A percentile compares a stretch with the other conserved stretches of the same genome.
phyloP scores from a whole-genome alignment of 2,797 vertebrate species.

The Pseudochirops corinnae region DNA sequence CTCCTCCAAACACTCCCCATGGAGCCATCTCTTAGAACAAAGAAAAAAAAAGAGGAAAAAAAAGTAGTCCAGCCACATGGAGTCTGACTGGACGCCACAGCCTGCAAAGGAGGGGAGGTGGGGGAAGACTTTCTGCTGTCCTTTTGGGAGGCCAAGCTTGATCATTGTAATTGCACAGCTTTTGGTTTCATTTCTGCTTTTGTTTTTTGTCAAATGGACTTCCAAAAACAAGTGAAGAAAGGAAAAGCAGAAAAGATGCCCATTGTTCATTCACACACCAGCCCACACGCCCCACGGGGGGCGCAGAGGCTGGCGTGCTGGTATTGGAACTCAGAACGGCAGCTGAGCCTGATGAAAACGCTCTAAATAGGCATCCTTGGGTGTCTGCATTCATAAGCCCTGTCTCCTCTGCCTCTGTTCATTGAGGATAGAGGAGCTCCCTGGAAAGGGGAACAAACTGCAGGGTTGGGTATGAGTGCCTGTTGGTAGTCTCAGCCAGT shows the following conservation, averaged over 20 bases:
- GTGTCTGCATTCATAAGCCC: neutral
- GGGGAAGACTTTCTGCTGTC: neutral
- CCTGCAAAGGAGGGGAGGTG: neutral
- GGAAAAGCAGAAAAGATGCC: constrained; percentile 4
- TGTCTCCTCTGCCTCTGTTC: neutral
- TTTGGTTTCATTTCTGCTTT: neutral
- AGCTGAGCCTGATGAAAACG: neutral
- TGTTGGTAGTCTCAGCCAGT: neutral
- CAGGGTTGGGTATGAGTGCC: neutral
- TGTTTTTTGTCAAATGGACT: neutral
- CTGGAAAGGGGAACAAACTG: neutral
- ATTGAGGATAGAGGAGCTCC: neutral
- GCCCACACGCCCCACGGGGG: neutral
- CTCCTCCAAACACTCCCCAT: neutral
- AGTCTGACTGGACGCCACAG: neutral
- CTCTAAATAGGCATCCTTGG: neutral
- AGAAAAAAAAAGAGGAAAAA: neutral
- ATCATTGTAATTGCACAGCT: neutral
- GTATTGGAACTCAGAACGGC: neutral
- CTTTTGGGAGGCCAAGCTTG: neutral
- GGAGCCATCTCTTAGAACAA: neutral
- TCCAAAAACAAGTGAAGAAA: constrained; percentile 19
- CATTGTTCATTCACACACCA: neutral
- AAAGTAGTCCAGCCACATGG: neutral
- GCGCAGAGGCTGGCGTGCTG: neutral